These are phyloP conservation scores for Furnarius figulus DNA, from an alignment of 2,113 vertebrate genomes.

Conservation along the genomic window DNA sequence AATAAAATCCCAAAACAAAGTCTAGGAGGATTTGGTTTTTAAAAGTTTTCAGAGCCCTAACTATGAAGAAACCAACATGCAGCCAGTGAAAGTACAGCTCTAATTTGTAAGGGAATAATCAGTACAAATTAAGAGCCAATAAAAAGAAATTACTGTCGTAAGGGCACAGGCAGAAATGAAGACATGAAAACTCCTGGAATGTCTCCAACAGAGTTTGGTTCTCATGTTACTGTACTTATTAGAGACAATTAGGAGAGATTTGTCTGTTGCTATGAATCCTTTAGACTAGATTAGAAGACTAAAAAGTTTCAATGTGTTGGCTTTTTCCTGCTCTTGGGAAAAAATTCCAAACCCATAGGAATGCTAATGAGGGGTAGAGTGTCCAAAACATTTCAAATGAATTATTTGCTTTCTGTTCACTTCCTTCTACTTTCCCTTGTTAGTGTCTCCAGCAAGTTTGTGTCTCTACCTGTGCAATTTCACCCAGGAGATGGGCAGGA, in stretches of 20 bases:
- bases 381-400: neutral
- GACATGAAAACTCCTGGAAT: constrained; percentile 23
- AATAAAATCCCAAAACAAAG: neutral
- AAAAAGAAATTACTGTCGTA: constrained; percentile 36
- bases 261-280: neutral
- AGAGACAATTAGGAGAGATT: constrained; percentile 30
- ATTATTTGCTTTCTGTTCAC: neutral
- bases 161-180: neutral
- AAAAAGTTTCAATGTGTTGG: neutral
- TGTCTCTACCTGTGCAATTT: neutral
- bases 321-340: neutral
- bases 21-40: neutral
- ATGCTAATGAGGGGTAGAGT: neutral
- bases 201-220: constrained; percentile 2
- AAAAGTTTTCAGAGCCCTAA: neutral
- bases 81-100: neutral
- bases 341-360: neutral
- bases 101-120: constrained; percentile 37
- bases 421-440: neutral
- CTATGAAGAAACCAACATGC: neutral
- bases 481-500: neutral
- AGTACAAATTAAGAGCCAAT: constrained; percentile 32
- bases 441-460: neutral
- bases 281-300: constrained; percentile 32
- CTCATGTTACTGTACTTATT: constrained; percentile 29